Evolutionary conservation across 2,888 invertebrate species (phyloP), one percentile per base, ranked within the genome.

Genomic region (Lasioglossum lativentre): DNA sequence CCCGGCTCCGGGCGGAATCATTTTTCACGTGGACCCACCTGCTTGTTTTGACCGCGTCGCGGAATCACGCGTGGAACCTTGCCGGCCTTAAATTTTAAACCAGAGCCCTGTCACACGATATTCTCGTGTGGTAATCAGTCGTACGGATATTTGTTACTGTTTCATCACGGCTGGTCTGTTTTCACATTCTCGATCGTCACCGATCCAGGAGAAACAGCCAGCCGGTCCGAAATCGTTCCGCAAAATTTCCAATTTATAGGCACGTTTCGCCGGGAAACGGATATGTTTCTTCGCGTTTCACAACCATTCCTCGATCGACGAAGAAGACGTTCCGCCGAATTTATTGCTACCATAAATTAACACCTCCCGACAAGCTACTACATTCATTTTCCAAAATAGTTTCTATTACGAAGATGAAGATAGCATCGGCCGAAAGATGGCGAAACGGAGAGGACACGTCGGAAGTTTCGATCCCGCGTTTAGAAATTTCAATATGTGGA

Each of bases 201-300:
- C 19, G 34, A 66, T 66, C 66, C 30, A 5, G 27, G 40, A 63
- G 78, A 42, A 78, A 78, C n/a, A n/a, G n/a, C n/a, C 72, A 45
- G 14, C 27, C 19, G 30, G 59, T 8, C 30, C 34, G 23, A 71
- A 30, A 70, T 68, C 73, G 52, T 56, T n/a, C 34, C 6, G 38
- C 42, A 68, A 68, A 38, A 42, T 70, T 73, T 74, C 72, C 8
- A 23, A 70, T 38, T 38, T 38, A 52, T 19, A 27, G 70, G 4
- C 42, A 38, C 45, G 16, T 14, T 8, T 27, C 1, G 16, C n/a
- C 23, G 5, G 16, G 12, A 27, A 77, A 45, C 38, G 68, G 52
- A 52, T 34, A 34, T 8, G 4, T 16, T 12, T 10, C 14, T 38
- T 23, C 19, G 14, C 23, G 47, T 78, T 81, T 78, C 71, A 14